These are phyloP conservation scores for Rafetus swinhoei DNA, from an alignment of 2,113 vertebrate species.

Conservation along the genomic window DNA sequence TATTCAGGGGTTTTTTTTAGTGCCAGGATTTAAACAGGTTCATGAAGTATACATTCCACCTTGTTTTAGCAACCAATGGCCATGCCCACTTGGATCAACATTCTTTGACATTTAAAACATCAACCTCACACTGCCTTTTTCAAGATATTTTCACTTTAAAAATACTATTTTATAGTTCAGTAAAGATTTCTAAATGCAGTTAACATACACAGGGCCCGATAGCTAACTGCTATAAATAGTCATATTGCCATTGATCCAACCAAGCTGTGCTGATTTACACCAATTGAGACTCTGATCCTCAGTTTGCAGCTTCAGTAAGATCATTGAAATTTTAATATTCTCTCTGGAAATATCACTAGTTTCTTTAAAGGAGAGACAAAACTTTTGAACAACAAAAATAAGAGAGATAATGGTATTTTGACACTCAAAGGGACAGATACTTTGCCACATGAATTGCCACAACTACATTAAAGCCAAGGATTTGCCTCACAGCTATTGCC, in stretches of 20 bases:
- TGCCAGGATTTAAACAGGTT: conserved; percentile 77
- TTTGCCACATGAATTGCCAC: not conserved
- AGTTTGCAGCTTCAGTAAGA: not conserved
- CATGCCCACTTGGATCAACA: conserved; percentile 45
- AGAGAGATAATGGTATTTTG: conserved; percentile 56
- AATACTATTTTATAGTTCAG: conserved; percentile 69
- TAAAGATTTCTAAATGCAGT: conserved; percentile 66
- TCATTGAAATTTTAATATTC: conserved; percentile 5
- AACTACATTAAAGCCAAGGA: not conserved
- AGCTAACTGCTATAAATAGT: not conserved
- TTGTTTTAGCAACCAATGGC: conserved; percentile 40
- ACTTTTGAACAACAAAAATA: conserved; percentile 63
- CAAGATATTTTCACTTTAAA: conserved; percentile 54
- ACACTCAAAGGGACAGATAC: conserved; percentile 20
- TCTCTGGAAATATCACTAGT: conserved; percentile 72
- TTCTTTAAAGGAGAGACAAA: conserved; percentile 68
- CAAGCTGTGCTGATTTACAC: not conserved
- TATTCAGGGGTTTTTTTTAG: conserved; percentile 80
- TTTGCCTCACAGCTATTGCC: conserved; percentile 23
- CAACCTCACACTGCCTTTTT: conserved; percentile 55
- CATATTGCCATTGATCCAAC: not conserved
- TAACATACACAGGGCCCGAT: not conserved
- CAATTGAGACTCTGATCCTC: not conserved
- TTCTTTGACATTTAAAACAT: conserved; percentile 44
- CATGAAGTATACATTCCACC: conserved; percentile 71